phyloP scores from a whole-genome alignment of 2,888 invertebrate genomes.

The Saturnia pavonia region DNA sequence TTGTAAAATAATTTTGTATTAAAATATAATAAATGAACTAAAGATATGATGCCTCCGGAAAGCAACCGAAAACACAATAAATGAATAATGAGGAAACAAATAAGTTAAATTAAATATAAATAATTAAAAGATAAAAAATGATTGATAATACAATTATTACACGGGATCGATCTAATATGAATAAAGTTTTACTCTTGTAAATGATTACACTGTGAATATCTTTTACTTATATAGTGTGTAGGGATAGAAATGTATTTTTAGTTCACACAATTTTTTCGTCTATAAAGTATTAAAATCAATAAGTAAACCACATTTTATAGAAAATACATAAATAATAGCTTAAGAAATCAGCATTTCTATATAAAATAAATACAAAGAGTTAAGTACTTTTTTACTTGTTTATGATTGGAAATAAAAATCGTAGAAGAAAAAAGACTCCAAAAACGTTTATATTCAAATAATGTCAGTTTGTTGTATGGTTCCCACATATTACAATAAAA shows the following conservation, averaged over 20 bases:
- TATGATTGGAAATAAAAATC: no score
- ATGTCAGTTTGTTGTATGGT: background rate
- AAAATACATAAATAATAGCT: background rate
- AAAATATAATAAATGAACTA: no score
- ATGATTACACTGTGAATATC: background rate
- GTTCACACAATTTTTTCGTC: background rate
- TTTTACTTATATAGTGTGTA: background rate
- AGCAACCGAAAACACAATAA: no score
- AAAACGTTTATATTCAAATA: background rate
- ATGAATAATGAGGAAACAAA: no score
- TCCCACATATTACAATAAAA: slow-evolving; percentile 1
- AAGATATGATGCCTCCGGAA: no score
- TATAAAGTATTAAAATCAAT: background rate
- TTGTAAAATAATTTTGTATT: no score
- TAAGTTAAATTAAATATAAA: no score
- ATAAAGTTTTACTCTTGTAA: background rate
- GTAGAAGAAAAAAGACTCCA: background rate
- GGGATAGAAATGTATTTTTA: background rate
- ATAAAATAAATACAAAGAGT: background rate
- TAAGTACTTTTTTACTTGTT: no score
- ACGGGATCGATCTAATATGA: background rate
- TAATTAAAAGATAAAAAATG: no score
- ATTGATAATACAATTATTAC: no score
- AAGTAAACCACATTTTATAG: background rate
- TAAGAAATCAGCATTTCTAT: background rate